Conservation (phyloP, 2,113 vertebrate species). For the Oreochromis tanganicae region DNA sequence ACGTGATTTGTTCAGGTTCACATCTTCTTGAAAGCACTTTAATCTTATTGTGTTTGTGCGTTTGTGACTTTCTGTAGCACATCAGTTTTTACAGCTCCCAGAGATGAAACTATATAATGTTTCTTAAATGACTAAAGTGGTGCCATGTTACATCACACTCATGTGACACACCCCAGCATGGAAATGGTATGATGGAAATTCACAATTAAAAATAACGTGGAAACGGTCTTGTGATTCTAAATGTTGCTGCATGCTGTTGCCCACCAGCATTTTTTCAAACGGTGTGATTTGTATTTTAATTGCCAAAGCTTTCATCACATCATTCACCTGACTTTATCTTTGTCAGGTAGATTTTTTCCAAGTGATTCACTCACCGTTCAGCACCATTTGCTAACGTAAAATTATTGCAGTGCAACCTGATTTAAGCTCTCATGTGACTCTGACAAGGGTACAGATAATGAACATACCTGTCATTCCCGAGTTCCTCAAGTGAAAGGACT, state of each 20-base stretch:
- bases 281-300: background rate
- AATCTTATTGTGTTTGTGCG: background rate
- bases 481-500: background rate
- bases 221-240: background rate
- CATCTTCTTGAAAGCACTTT: background rate
- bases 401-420: background rate
- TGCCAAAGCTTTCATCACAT: background rate
- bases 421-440: background rate
- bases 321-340: background rate
- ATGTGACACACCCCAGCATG: background rate
- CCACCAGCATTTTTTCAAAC: background rate
- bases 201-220: background rate
- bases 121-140: background rate
- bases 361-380: background rate
- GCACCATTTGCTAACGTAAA: background rate
- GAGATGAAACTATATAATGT: background rate
- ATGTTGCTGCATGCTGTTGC: rapidly evolving
- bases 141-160: background rate
- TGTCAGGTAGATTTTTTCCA: background rate
- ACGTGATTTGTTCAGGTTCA: background rate
- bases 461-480: background rate
- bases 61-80: background rate
- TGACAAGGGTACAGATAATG: background rate
- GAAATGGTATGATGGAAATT: background rate
- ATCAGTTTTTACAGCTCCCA: background rate